These are phyloP conservation scores for Lampris incognitus DNA, from an alignment of 2,113 vertebrate genomes.

Conservation along the genomic window DNA sequence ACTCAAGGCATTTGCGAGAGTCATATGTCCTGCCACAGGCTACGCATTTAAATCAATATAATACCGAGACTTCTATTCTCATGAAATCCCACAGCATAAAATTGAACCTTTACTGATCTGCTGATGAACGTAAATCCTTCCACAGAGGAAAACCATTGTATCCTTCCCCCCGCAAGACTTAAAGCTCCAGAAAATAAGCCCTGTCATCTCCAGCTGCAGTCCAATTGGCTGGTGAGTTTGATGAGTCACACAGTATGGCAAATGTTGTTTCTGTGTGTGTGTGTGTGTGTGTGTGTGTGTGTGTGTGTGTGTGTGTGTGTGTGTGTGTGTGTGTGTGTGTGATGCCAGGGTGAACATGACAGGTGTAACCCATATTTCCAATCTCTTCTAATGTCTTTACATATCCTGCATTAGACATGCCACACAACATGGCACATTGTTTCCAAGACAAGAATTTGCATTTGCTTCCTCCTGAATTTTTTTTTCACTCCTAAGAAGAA, in stretches of 20 bases:
- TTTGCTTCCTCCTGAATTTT: conserved; percentile 19
- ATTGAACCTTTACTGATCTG: conserved; percentile 63
- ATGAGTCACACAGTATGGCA: conserved; percentile 4
- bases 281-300: conserved; percentile 27
- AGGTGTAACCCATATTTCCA: conserved; percentile 56
- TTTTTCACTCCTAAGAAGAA: conserved; percentile 15
- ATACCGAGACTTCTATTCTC: conserved; percentile 40
- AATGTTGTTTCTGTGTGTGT: neutral
- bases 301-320: conserved; percentile 24
- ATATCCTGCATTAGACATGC: conserved; percentile 47
- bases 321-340: conserved; percentile 30
- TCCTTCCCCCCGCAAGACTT: conserved; percentile 12
- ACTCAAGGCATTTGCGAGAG: conserved; percentile 29
- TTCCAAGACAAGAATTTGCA: conserved; percentile 43
- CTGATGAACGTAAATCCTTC: conserved; percentile 51
- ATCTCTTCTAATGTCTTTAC: conserved; percentile 42
- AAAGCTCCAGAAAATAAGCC: conserved; percentile 23
- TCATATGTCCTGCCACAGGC: conserved; percentile 49
- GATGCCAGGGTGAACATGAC: conserved; percentile 46
- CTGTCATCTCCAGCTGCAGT: conserved; percentile 11
- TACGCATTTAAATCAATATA: conserved; percentile 42
- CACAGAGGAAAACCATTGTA: conserved; percentile 14
- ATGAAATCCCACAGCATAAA: conserved; percentile 57
- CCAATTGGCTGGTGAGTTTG: conserved; percentile 7
- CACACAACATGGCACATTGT: conserved; percentile 27